These are phyloP conservation scores for Tyrannus savana DNA, from an alignment of 2,113 vertebrate species.

Conservation along the genomic window DNA sequence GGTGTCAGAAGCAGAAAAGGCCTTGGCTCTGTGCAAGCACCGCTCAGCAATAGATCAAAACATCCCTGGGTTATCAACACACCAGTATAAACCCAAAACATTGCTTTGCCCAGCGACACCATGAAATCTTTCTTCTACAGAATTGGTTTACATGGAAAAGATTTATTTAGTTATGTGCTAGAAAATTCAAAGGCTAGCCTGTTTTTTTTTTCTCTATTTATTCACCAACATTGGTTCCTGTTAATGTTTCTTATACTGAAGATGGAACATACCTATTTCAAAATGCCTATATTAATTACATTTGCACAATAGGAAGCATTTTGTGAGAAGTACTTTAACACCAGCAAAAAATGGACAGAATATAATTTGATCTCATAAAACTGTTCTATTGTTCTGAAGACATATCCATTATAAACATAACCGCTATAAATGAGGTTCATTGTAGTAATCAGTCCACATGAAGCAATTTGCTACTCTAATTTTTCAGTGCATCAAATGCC, in stretches of 20 bases:
- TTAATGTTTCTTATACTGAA: constrained; percentile 58
- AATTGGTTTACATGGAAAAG: constrained; percentile 52
- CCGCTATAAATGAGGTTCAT: background rate
- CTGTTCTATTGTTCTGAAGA: constrained; percentile 40
- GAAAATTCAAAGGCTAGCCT: constrained; percentile 46
- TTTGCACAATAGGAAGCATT: background rate
- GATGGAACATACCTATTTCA: background rate
- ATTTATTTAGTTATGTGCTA: constrained; percentile 39
- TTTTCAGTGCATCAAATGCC: background rate
- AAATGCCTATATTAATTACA: background rate
- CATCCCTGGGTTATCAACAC: background rate
- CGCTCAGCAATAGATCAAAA: background rate
- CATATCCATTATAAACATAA: background rate
- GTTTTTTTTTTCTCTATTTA: constrained; percentile 65
- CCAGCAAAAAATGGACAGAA: constrained; percentile 40
- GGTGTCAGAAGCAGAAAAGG: background rate
- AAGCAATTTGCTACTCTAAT: background rate
- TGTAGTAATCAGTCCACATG: background rate
- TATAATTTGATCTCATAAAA: constrained; percentile 57
- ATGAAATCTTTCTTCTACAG: constrained; percentile 61
- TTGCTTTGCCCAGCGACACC: background rate
- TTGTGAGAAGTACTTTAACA: background rate
- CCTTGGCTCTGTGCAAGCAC: background rate
- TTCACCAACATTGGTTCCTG: constrained; percentile 28
- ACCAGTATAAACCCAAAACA: background rate